Evolutionary conservation across 2,113 vertebrate genomes (phyloP).

Genomic region (Elephantulus edwardii): DNA sequence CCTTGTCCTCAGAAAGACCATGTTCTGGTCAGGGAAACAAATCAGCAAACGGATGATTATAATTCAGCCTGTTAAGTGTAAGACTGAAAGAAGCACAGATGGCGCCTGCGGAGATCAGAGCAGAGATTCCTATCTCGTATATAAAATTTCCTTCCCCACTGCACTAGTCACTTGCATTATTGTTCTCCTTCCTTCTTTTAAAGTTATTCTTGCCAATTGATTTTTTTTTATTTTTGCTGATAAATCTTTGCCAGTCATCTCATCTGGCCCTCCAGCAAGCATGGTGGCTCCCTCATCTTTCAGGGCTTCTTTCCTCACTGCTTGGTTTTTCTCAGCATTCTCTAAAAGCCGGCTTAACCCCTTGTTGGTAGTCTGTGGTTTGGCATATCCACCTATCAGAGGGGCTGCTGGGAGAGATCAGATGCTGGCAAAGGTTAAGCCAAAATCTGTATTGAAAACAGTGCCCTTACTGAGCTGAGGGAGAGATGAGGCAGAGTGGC

Average conservation of each 20-base stretch:
- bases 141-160: background rate
- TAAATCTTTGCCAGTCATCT: slow-evolving; percentile 44
- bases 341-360: slow-evolving; percentile 47
- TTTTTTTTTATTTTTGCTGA: slow-evolving; percentile 33
- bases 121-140: background rate
- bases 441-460: background rate
- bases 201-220: slow-evolving; percentile 40
- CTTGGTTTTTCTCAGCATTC: background rate
- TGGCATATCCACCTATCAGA: background rate
- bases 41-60: slow-evolving; percentile 16
- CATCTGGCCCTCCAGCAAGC: background rate
- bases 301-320: background rate
- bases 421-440: background rate
- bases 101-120: background rate
- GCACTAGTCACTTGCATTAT: background rate
- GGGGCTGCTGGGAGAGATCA: background rate
- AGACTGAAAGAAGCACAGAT: background rate
- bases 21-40: background rate
- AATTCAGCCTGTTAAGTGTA: background rate
- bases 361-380: background rate
- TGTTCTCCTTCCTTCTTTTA: slow-evolving; percentile 36
- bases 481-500: background rate
- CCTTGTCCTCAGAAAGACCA: background rate
- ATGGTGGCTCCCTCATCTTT: slow-evolving; percentile 7
- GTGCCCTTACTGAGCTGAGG: background rate